A percentile compares a stretch with the other conserved stretches of the same genome.
These are phyloP conservation scores for Salvelinus fontinalis DNA, from an alignment of 2,113 vertebrate species.

Conservation along the genomic window DNA sequence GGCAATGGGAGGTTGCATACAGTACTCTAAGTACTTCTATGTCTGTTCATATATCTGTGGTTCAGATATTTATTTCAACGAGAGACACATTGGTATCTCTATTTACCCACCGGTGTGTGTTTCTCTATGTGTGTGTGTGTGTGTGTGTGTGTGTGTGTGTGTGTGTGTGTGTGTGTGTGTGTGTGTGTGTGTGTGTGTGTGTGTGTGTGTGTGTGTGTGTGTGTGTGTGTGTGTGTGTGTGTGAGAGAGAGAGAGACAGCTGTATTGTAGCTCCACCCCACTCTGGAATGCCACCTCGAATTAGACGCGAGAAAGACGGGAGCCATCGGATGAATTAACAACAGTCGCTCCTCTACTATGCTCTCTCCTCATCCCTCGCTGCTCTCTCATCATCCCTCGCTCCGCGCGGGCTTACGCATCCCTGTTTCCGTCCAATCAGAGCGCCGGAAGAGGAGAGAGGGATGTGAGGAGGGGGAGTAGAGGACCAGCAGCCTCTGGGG, in stretches of 20 bases:
- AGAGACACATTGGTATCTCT: slow-evolving; percentile 1
- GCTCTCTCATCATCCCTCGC: slow-evolving; percentile 10
- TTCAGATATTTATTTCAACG: too few relatives aligned
- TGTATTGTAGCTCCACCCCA: slow-evolving; percentile 32
- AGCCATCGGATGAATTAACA: slow-evolving; percentile 72
- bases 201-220: slow-evolving; percentile 7
- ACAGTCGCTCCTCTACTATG: slow-evolving; percentile 45
- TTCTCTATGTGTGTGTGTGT: slow-evolving; percentile 7
- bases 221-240: slow-evolving; percentile 14
- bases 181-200: slow-evolving; percentile 25
- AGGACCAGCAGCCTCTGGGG: slow-evolving; percentile 58
- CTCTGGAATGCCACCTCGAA: slow-evolving; percentile 43
- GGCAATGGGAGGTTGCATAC: too few relatives aligned
- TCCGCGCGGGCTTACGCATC: slow-evolving; percentile 47
- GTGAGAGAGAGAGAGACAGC: neutral
- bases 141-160: slow-evolving; percentile 6
- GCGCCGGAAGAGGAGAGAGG: neutral
- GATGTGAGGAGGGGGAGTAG: slow-evolving; percentile 44
- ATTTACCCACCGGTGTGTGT: slow-evolving; percentile 25
- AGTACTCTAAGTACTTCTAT: too few relatives aligned
- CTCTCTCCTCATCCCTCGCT: slow-evolving; percentile 11
- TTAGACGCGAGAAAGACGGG: slow-evolving; percentile 50
- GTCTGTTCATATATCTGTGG: too few relatives aligned
- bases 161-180: slow-evolving; percentile 15
- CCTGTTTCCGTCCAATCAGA: slow-evolving; percentile 55